These are phyloP conservation scores for Diachrysia chrysitis DNA, from an alignment of 2,888 invertebrate species.

Conservation along the genomic window DNA sequence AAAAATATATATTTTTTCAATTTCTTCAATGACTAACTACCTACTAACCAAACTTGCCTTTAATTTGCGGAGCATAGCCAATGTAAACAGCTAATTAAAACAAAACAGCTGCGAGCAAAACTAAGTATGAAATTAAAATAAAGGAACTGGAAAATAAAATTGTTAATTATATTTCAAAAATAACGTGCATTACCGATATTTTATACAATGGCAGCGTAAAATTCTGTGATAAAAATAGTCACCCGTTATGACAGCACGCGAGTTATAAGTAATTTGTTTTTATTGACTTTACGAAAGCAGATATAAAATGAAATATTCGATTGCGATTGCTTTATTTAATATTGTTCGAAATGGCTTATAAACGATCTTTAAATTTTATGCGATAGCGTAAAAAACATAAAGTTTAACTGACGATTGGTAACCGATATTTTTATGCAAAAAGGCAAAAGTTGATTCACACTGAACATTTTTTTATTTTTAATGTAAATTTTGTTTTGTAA, in stretches of 20 bases:
- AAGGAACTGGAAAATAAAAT: background rate
- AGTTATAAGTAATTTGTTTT: background rate
- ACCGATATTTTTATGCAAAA: background rate
- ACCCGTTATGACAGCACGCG: background rate
- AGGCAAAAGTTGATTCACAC: background rate
- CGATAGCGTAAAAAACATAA: background rate
- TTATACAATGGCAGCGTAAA: background rate
- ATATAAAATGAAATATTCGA: background rate
- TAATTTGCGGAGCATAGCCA: too few relatives aligned
- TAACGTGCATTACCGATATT: background rate
- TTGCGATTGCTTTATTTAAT: background rate
- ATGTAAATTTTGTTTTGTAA: background rate
- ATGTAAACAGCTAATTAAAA: conserved; percentile 6
- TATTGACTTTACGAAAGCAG: background rate
- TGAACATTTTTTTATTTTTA: too few relatives aligned
- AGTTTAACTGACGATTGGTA: background rate
- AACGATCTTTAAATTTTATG: background rate
- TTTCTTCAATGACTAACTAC: background rate
- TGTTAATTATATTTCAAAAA: background rate
- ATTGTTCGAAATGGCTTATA: background rate
- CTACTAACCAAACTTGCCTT: too few relatives aligned
- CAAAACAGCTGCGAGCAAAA: background rate
- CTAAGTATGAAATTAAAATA: too few relatives aligned
- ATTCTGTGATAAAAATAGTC: background rate
- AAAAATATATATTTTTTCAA: too few relatives aligned